Conservation (phyloP, 1,140 invertebrate species). For the Bombus polaris region DNA sequence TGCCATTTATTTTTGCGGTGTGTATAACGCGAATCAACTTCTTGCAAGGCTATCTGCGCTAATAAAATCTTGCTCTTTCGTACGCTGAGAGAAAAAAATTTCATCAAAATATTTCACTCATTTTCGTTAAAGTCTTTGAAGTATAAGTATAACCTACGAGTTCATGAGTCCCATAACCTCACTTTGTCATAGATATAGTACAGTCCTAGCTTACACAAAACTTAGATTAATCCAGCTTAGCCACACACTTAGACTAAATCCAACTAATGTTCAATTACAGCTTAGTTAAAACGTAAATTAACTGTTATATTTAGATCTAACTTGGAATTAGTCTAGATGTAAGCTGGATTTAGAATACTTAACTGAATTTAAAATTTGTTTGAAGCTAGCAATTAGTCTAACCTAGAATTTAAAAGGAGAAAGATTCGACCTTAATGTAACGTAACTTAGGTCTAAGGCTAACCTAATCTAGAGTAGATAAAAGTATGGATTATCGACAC, state of each 20-base stretch:
- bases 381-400: background rate
- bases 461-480: background rate
- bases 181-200: background rate
- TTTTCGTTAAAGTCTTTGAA: constrained; percentile 7
- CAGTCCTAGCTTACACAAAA: background rate
- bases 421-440: background rate
- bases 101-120: background rate
- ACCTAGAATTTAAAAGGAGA: background rate
- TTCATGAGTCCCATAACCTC: background rate
- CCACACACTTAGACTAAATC: background rate
- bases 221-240: background rate
- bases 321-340: background rate
- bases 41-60: constrained; percentile 66
- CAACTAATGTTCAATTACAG: background rate
- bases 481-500: background rate
- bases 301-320: background rate
- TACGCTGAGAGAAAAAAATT: constrained; percentile 53
- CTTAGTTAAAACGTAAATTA: background rate
- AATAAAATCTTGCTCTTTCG: constrained; percentile 31
- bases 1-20: constrained; percentile 63
- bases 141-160: background rate
- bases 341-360: background rate
- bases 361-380: background rate
- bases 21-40: constrained; percentile 63
- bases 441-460: background rate